Conservation (phyloP, 2,797 vertebrate genomes). For the Falco rusticolus region DNA sequence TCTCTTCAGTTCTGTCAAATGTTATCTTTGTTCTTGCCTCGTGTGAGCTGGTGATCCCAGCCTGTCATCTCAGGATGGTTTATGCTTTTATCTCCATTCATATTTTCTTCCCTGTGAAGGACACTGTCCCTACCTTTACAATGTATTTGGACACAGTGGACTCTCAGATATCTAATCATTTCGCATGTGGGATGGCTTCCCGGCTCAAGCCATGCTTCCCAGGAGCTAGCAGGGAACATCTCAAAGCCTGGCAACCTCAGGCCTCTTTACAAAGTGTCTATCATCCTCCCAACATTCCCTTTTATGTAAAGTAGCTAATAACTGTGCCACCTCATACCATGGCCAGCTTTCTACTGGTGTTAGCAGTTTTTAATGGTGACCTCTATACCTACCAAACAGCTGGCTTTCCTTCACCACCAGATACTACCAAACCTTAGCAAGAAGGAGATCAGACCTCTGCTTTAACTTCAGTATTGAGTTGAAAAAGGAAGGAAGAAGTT, state of each 20-base stretch:
- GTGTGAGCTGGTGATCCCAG: not conserved
- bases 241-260: not conserved
- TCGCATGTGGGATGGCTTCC: not conserved
- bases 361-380: not conserved
- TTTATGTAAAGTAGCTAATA: not conserved
- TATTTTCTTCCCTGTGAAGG: not conserved
- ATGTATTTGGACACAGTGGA: not conserved
- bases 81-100: not conserved
- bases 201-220: not conserved
- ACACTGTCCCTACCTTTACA: fast-evolving
- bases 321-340: not conserved
- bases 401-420: not conserved
- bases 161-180: not conserved
- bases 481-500: not conserved
- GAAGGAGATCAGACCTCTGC: not conserved
- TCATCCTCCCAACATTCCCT: not conserved
- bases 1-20: not conserved
- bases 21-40: not conserved
- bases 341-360: not conserved
- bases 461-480: not conserved
- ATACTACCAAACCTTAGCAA: not conserved
- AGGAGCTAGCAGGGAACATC: not conserved
- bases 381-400: fast-evolving
- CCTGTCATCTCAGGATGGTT: not conserved
- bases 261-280: not conserved